phyloP scores from a whole-genome alignment of 1,140 invertebrate genomes.

The Asobara japonica region DNA sequence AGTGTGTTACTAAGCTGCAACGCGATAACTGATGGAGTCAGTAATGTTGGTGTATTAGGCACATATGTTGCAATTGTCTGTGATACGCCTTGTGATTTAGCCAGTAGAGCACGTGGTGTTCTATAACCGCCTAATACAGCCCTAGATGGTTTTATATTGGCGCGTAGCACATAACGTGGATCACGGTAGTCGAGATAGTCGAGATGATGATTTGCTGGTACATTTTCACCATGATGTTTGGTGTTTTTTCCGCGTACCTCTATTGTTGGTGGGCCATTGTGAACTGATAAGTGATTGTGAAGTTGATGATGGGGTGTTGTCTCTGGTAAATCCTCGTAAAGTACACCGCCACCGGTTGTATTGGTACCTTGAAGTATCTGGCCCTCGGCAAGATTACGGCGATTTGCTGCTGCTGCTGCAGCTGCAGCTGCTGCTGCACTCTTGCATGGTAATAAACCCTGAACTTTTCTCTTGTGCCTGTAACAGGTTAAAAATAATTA shows the following conservation, averaged over 20 bases:
- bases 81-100: slow-evolving; percentile 50
- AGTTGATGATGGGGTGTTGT: slow-evolving; percentile 61
- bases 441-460: slow-evolving; percentile 77
- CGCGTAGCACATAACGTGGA: slow-evolving; percentile 58
- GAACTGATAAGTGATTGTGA: slow-evolving; percentile 58
- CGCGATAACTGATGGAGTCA: background rate
- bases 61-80: slow-evolving; percentile 46
- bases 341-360: slow-evolving; percentile 62
- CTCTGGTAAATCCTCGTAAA: slow-evolving; percentile 74
- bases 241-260: slow-evolving; percentile 64
- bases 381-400: slow-evolving; percentile 46
- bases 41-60: slow-evolving; percentile 13
- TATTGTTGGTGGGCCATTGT: slow-evolving; percentile 67
- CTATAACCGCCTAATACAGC: slow-evolving; percentile 60
- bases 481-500: slow-evolving; percentile 53
- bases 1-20: background rate
- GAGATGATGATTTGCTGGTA: slow-evolving; percentile 55
- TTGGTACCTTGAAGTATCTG: slow-evolving; percentile 52
- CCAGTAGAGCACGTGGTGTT: slow-evolving; percentile 52
- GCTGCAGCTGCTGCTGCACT: slow-evolving; percentile 68
- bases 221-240: slow-evolving; percentile 41
- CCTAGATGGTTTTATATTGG: slow-evolving; percentile 55
- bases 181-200: slow-evolving; percentile 65
- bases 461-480: slow-evolving; percentile 79
- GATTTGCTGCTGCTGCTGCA: slow-evolving; percentile 63